Conservation (phyloP, 1,140 invertebrate genomes). For the Panulirus ornatus region DNA sequence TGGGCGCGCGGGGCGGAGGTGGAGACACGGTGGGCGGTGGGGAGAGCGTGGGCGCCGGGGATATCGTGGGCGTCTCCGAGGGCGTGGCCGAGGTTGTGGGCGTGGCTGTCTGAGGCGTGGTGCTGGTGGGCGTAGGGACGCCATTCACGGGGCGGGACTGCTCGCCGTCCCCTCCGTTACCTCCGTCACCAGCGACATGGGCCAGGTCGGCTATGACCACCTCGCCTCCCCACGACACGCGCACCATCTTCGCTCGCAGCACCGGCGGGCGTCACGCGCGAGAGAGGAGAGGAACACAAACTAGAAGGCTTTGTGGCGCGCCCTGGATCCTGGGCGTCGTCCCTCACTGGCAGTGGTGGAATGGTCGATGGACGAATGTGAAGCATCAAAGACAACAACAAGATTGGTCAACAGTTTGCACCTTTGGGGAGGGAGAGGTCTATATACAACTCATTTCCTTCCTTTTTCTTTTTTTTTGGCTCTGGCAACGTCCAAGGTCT, state of each 20-base stretch:
- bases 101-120: constrained; percentile 40
- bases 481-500: no score
- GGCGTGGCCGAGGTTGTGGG: constrained; percentile 71
- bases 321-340: background rate
- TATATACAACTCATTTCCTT: no score
- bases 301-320: background rate
- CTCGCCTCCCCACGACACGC: constrained; percentile 63
- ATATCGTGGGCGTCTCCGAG: constrained; percentile 64
- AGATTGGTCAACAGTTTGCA: background rate
- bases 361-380: background rate
- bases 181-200: constrained; percentile 48
- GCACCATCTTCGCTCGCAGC: constrained; percentile 30
- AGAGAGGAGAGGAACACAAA: background rate
- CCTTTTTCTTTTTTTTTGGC: no score
- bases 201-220: constrained; percentile 62
- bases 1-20: constrained; percentile 49
- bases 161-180: constrained; percentile 35
- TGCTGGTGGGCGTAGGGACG: constrained; percentile 24
- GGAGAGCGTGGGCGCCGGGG: constrained; percentile 61
- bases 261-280: background rate
- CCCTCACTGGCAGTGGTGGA: background rate
- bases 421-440: background rate
- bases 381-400: background rate
- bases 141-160: constrained; percentile 43
- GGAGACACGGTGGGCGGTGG: constrained; percentile 55